Evolutionary conservation across 2,113 vertebrate species (phyloP), one percentile per base, ranked within the genome.

Genomic region (Calyptomena viridis): DNA sequence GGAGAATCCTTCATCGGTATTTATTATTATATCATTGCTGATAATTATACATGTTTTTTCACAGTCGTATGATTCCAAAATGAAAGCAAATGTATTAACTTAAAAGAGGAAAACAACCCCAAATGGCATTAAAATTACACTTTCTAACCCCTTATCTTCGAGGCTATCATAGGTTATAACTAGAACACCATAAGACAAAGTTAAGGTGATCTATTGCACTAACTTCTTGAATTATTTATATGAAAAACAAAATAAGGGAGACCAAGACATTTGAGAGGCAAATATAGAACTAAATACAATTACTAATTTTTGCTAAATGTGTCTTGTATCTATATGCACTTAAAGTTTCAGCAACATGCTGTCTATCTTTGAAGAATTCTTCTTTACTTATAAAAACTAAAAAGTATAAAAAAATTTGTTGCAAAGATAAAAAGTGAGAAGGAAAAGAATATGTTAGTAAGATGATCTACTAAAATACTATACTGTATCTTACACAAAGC

Each of bases 181-280:
- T 52, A 56, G 37, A 93, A 74, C 3, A 78, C 2, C 24, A 35
- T 14, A 63, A 63, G 11, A 50, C 0, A 46, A 69, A 67, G 4
- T 58, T 46, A 62, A 42, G n/a, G 3, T 60, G 6, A 56, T 68
- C 46, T 77, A 39, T 56, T 49, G 9, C 44, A 50, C 3, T 59
- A 66, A 56, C 1, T 83, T 69, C 11, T 46, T 84, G 7, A 37
- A 55, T 46, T 52, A 46, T 21, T 50, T 53, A 30, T 4, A 46
- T 3, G 2, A 52, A 59, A 53, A 69, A 3, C 10, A 64, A 76
- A 82, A 49, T 11, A 79, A 35, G 3, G 31, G 3, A 63, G 5
- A 67, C 1, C 1, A 66, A 55, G 27, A n/a, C 27, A 56, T 40
- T 30, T 1, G 1, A 1, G 4, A 1, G 2, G 1, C 3, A 82